phyloP scores from a whole-genome alignment of 2,888 invertebrate genomes.

The Dysmachus trigonus region DNA sequence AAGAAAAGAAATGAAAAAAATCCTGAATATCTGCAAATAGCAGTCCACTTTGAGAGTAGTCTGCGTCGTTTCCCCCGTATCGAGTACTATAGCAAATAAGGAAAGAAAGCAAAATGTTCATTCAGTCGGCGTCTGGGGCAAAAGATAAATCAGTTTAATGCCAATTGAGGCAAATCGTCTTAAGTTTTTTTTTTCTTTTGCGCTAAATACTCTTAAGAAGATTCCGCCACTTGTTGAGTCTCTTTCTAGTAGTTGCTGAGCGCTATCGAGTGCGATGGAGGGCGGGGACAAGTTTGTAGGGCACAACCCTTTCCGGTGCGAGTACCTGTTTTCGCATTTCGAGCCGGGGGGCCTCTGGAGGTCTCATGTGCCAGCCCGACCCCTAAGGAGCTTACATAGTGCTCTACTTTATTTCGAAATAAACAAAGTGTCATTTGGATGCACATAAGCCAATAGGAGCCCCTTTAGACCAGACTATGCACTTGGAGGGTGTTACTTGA shows the following conservation, averaged over 20 bases:
- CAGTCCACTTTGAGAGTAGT: background rate
- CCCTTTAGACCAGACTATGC: conserved; percentile 16
- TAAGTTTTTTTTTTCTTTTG: background rate
- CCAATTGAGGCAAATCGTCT: conserved; percentile 21
- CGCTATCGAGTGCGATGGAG: background rate
- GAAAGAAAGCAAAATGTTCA: background rate
- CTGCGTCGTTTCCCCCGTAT: background rate
- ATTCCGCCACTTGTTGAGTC: conserved; percentile 21
- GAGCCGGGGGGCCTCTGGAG: background rate
- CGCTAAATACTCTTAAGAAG: conserved; percentile 7
- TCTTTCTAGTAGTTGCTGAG: background rate
- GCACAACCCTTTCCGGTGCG: background rate
- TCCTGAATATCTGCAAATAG: background rate
- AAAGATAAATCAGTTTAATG: background rate
- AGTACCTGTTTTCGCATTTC: background rate
- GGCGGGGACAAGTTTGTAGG: background rate
- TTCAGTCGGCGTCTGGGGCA: background rate
- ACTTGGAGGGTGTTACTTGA: conserved; percentile 31
- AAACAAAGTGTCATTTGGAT: conserved; percentile 35
- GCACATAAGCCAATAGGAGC: conserved; percentile 30
- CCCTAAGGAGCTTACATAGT: conserved; percentile 2
- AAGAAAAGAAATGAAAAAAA: no score
- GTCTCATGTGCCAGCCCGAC: background rate
- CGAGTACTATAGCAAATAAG: background rate
- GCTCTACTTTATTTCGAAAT: conserved; percentile 4